A percentile compares a stretch with the other conserved stretches of the same genome.
These are phyloP conservation scores for Sinosuthora webbiana DNA, from an alignment of 2,113 vertebrate genomes.

Conservation along the genomic window DNA sequence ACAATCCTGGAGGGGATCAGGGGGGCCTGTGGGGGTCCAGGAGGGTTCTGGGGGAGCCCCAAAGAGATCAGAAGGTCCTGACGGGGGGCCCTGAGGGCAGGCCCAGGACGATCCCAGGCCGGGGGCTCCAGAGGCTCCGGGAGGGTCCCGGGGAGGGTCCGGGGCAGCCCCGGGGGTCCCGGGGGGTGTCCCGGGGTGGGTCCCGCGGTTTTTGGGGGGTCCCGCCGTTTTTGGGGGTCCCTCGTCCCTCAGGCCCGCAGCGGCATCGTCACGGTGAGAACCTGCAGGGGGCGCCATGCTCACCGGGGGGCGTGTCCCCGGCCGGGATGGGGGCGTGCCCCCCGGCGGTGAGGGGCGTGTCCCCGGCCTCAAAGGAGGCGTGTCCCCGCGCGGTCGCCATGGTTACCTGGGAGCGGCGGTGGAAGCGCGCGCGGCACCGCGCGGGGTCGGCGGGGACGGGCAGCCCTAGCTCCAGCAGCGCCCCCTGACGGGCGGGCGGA, in stretches of 20 bases:
- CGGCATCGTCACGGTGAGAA: not conserved
- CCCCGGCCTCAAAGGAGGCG: no score
- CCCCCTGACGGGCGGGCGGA: not conserved
- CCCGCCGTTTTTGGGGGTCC: no score
- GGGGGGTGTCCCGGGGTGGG: no score
- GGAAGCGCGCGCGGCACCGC: not conserved
- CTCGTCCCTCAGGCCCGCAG: not conserved
- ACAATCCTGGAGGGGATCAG: not conserved
- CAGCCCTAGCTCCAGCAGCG: not conserved
- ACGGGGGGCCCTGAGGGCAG: no score
- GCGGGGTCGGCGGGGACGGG: not conserved
- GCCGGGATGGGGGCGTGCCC: no score
- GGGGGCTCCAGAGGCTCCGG: not conserved
- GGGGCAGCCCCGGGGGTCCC: no score
- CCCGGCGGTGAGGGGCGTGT: no score
- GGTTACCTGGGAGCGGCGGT: not conserved
- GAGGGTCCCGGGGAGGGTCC: not conserved
- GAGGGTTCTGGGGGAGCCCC: not conserved
- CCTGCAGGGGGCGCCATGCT: not conserved
- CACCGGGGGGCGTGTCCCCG: no score
- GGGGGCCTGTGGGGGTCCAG: no score
- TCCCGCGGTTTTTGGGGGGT: no score
- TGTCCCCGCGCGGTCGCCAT: not conserved
- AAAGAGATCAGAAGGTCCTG: not conserved
- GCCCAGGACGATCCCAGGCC: no score